Conservation (phyloP, 2,113 vertebrate species). For the Podarcis cretensis region DNA sequence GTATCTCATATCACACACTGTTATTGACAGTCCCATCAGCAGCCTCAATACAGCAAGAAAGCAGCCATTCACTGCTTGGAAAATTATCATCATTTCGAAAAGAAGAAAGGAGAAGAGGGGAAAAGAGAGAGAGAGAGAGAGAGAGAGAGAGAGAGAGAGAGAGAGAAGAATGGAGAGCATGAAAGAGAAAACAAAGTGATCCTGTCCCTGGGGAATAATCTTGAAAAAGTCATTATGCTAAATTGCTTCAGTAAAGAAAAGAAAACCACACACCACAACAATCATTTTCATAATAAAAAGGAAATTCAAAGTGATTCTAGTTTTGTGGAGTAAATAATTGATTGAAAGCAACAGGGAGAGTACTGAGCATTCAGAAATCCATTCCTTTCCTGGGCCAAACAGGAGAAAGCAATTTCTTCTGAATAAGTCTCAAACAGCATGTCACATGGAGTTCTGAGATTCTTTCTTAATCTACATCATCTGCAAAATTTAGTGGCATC, state of each 20-base stretch:
- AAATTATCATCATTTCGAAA: conserved; percentile 18
- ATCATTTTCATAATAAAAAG: neutral
- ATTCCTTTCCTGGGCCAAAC: neutral
- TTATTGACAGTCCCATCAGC: neutral
- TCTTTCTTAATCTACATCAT: neutral
- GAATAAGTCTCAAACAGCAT: neutral
- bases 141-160: neutral
- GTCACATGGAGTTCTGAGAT: neutral
- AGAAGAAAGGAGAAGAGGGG: neutral
- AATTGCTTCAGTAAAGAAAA: neutral
- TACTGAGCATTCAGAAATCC: neutral
- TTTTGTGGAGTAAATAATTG: conserved; percentile 2
- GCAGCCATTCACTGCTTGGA: neutral
- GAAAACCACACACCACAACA: neutral
- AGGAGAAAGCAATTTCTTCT: conserved; percentile 26
- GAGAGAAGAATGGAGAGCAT: neutral
- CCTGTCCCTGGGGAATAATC: neutral
- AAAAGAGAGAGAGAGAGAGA: neutral
- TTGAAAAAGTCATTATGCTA: conserved; percentile 9
- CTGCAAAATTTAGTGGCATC: neutral
- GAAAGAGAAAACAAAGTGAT: neutral
- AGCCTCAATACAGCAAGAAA: neutral
- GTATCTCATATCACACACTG: rapidly evolving
- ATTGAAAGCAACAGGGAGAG: neutral
- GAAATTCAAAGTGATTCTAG: conserved; percentile 24